Evolutionary conservation across 2,888 invertebrate genomes (phyloP), one percentile per base, ranked within the genome.

Genomic region (Clanis bilineata): DNA sequence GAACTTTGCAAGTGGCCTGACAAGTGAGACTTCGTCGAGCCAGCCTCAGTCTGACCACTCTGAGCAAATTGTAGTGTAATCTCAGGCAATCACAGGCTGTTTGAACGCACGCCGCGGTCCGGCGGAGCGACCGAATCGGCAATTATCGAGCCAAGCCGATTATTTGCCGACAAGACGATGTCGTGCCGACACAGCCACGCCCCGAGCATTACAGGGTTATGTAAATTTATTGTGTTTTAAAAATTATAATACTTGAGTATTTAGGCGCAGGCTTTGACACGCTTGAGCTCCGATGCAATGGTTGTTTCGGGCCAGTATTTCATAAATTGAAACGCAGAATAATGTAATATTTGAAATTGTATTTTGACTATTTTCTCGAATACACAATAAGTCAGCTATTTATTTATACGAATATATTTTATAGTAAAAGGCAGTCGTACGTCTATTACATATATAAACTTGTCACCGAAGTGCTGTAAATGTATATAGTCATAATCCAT

Each of bases 21-120:
- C 67, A 71, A 73, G 68, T 62, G 63, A 66, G 64, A 62, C 56
- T 60, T 62, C 62, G 63, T 56, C 64, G 58, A 71, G 62, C 64
- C 64, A 68, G 65, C 63, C 65, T 62, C n/a, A n/a, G 68, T 72
- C 73, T 75, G 76, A 79, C 79, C 73, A 77, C 68, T 74, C 62
- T 70, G 67, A 70, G 72, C 72, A 83, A 86, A 86, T 89, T 85
- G 79, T 72, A 72, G 72, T 73, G 82, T 82, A 87, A 88, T 87
- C 78, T 83, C 77, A 71, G 71, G 77, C 81, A 85, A 86, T 85
- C 83, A 82, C 71, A 68, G 67, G 69, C 68, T 64, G 69, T 70
- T 67, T 69, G 69, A 70, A 68, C 69, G 63, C 67, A 72, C 72
- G 73, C 74, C 71, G 68, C 63, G 61, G 71, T 71, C 74, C 70